A percentile compares a stretch with the other conserved stretches of the same genome.
These are phyloP conservation scores for Bugulina stolonifera DNA, from an alignment of 2,888 invertebrate genomes.

Conservation along the genomic window DNA sequence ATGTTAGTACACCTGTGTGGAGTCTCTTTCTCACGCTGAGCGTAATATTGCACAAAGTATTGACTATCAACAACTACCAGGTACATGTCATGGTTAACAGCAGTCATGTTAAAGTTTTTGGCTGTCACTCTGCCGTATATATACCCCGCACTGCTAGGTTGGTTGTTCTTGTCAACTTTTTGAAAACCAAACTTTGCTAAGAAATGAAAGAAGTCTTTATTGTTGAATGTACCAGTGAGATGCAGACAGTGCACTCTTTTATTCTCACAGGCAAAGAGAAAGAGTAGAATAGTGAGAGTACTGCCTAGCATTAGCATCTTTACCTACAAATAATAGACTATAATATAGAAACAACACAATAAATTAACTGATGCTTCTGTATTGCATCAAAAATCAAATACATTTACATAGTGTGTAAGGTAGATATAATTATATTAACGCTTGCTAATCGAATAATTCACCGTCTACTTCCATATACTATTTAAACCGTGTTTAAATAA, in stretches of 20 bases:
- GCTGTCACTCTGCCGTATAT: slow-evolving; percentile 92
- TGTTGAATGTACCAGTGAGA: slow-evolving; percentile 47
- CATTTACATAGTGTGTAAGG: too few species aligned
- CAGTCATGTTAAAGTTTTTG: slow-evolving; percentile 37
- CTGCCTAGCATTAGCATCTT: too few species aligned
- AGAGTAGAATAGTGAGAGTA: too few species aligned
- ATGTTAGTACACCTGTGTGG: slow-evolving; percentile 64
- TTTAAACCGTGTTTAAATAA: too few species aligned
- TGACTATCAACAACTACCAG: slow-evolving; percentile 83
- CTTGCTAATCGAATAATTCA: too few species aligned
- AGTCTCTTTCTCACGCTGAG: slow-evolving; percentile 61
- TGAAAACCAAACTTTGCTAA: slow-evolving; percentile 93
- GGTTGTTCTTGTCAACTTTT: slow-evolving; percentile 70
- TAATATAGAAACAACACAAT: too few species aligned
- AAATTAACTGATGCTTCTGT: too few species aligned
- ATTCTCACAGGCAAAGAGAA: too few species aligned
- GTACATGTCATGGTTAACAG: slow-evolving; percentile 59
- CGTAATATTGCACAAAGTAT: slow-evolving; percentile 83
- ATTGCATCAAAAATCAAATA: too few species aligned
- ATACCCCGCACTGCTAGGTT: slow-evolving; percentile 70
- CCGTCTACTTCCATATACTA: too few species aligned
- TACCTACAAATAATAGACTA: too few species aligned
- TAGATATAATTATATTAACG: too few species aligned
- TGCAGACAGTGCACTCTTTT: slow-evolving; percentile 35
- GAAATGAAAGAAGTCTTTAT: slow-evolving; percentile 66